phyloP scores from a whole-genome alignment of 1,140 invertebrate genomes.

The Platorchestia sp. region DNA sequence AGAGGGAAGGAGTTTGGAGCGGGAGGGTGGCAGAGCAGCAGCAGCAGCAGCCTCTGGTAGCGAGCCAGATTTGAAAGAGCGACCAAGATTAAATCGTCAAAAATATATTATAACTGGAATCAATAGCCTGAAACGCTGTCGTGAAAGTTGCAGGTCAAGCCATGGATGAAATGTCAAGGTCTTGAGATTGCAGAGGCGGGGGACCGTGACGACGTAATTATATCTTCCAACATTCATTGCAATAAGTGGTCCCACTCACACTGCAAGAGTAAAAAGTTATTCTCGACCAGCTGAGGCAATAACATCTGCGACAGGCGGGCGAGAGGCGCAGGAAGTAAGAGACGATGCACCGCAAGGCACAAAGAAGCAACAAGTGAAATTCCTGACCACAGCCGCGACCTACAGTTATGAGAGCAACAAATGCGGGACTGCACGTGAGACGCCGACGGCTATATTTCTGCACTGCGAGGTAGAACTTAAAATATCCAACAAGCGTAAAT shows the following conservation, averaged over 20 bases:
- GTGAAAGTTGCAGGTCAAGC: not conserved
- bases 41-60: not conserved
- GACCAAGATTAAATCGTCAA: not conserved
- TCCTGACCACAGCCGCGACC: not conserved
- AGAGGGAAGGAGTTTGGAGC: not conserved
- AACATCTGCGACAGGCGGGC: not conserved
- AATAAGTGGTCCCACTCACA: not conserved
- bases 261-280: not conserved
- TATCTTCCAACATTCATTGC: not conserved
- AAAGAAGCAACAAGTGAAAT: not conserved
- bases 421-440: not conserved
- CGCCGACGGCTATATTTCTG: not conserved
- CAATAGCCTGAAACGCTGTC: not conserved
- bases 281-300: not conserved
- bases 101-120: not conserved
- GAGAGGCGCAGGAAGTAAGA: not conserved
- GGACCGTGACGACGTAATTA: not conserved
- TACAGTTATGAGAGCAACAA: not conserved
- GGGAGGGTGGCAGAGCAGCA: no score
- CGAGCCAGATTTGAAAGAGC: not conserved
- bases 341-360: no score
- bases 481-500: not conserved
- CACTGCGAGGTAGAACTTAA: not conserved
- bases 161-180: not conserved
- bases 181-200: not conserved